A percentile compares a stretch with the other conserved stretches of the same genome.
These are phyloP conservation scores for Plotosus lineatus DNA, from an alignment of 2,113 vertebrate genomes.

Conservation along the genomic window DNA sequence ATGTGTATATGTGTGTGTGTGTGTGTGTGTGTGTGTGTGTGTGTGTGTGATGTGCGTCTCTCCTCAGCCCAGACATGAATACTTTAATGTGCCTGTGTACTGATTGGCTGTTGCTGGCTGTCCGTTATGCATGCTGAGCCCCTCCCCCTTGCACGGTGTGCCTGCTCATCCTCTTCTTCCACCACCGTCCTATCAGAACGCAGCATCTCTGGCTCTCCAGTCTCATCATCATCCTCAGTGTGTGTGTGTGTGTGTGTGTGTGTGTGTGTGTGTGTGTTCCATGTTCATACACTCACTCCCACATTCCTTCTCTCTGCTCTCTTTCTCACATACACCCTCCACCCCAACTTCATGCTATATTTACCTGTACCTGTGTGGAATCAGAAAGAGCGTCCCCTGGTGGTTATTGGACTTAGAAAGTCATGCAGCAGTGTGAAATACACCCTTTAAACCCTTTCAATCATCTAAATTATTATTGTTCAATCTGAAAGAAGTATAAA, in stretches of 20 bases:
- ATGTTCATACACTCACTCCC: background rate
- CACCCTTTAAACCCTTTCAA: too few species aligned
- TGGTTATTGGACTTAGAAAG: too few species aligned
- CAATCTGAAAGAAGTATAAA: too few species aligned
- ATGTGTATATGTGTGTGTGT: constrained; percentile 48
- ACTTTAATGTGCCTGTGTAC: constrained; percentile 99
- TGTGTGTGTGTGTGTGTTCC: constrained; percentile 9
- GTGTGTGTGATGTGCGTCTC: constrained; percentile 75
- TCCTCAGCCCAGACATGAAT: constrained; percentile 96
- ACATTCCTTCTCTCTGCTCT: background rate
- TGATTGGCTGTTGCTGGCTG: constrained; percentile 83
- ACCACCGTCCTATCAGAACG: constrained; percentile 35
- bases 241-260: constrained; percentile 8
- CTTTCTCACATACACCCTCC: background rate
- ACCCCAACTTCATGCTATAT: background rate
- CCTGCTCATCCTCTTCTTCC: constrained; percentile 60
- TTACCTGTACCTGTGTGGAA: constrained; percentile 19
- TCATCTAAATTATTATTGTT: too few species aligned
- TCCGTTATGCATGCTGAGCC: constrained; percentile 67
- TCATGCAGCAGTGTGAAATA: too few species aligned
- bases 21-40: constrained; percentile 27
- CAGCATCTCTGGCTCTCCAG: constrained; percentile 50
- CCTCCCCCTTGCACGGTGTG: constrained; percentile 36
- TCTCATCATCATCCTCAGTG: constrained; percentile 9
- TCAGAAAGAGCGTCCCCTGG: constrained; percentile 3